These are phyloP conservation scores for Craniophora ligustri DNA, from an alignment of 2,888 invertebrate species.

Conservation along the genomic window DNA sequence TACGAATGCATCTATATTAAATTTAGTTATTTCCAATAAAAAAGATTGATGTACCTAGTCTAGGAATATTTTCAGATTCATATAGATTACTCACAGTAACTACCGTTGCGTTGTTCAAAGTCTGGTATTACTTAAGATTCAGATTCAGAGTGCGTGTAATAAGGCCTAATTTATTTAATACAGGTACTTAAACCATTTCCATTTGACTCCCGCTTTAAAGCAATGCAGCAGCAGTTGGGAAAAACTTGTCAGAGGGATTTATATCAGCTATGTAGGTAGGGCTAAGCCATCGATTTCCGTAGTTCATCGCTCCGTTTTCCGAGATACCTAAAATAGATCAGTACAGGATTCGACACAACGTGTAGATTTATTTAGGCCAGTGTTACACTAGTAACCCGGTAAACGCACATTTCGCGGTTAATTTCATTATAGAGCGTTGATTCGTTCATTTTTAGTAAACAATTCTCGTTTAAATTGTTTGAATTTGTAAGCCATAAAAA, in stretches of 20 bases:
- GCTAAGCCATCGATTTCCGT: constrained; percentile 32
- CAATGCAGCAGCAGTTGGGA: neutral
- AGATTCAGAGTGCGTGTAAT: no score
- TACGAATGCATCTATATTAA: no score
- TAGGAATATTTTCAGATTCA: no score
- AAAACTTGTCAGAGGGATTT: neutral
- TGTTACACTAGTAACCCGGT: constrained; percentile 69
- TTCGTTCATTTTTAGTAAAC: constrained; percentile 9
- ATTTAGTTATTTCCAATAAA: no score
- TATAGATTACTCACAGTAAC: no score
- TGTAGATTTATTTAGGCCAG: constrained; percentile 75
- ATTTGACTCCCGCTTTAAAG: no score
- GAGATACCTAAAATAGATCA: constrained; percentile 67
- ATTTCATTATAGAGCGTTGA: constrained; percentile 13
- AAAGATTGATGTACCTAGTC: no score
- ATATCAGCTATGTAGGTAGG: neutral
- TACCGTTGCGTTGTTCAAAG: no score
- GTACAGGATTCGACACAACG: constrained; percentile 71
- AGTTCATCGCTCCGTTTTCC: constrained; percentile 69
- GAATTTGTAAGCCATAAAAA: neutral
- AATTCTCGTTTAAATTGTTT: neutral
- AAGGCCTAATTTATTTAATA: no score
- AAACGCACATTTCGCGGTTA: constrained; percentile 58
- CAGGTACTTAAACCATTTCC: no score
- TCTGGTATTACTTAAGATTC: no score